These are phyloP conservation scores for Drosophila asahinai DNA, from an alignment of 1,140 invertebrate species.

Conservation along the genomic window DNA sequence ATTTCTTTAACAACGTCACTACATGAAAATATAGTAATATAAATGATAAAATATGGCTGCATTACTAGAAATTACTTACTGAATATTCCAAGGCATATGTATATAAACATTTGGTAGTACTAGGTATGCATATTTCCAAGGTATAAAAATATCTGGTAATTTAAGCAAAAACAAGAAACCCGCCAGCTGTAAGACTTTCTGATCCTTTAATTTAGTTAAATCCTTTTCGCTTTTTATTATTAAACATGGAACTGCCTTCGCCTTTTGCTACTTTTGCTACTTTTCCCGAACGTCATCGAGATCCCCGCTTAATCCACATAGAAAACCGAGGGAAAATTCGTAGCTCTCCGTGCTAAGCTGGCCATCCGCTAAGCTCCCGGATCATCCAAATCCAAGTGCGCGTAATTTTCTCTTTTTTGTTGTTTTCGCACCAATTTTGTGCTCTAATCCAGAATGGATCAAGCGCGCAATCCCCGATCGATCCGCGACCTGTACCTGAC, in stretches of 20 bases:
- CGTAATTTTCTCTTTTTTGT: slow-evolving; percentile 50
- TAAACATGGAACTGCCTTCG: slow-evolving; percentile 56
- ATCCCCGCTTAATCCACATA: slow-evolving; percentile 41
- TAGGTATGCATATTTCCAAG: too few relatives aligned
- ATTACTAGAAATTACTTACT: not conserved
- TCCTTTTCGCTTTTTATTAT: slow-evolving; percentile 75
- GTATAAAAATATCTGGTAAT: too few relatives aligned
- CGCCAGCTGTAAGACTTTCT: slow-evolving; percentile 7
- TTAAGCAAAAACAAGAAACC: slow-evolving; percentile 1
- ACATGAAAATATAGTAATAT: not conserved
- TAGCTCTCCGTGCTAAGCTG: slow-evolving; percentile 59
- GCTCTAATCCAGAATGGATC: slow-evolving; percentile 79
- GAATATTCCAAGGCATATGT: not conserved
- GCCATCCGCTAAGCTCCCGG: slow-evolving; percentile 71
- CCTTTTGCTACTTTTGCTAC: slow-evolving; percentile 22
- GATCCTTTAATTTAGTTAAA: slow-evolving; percentile 63
- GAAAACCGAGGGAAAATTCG: slow-evolving; percentile 62
- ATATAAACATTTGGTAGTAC: too few relatives aligned
- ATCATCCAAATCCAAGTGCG: slow-evolving; percentile 67
- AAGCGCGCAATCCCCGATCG: slow-evolving; percentile 46
- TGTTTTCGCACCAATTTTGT: slow-evolving; percentile 33
- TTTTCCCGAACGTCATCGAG: slow-evolving; percentile 21
- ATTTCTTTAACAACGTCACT: not conserved
- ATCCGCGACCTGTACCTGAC: slow-evolving; percentile 66
- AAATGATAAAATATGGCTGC: not conserved